Evolutionary conservation across 2,888 invertebrate species (phyloP).

Genomic region (Ceramica pisi): DNA sequence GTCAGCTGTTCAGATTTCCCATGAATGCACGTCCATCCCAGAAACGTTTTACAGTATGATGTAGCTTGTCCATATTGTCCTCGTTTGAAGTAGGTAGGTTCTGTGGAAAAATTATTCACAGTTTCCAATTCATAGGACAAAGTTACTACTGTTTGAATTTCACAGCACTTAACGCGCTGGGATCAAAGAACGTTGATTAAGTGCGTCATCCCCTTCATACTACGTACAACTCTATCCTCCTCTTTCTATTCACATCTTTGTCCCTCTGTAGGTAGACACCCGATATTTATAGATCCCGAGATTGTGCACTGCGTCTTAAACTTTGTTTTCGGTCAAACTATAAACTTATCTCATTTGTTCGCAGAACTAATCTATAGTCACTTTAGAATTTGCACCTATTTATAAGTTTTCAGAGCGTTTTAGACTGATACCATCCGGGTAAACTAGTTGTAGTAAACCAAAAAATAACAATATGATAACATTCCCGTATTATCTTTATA

Average conservation of each 20-base stretch:
- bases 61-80: slow-evolving; percentile 9
- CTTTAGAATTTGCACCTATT: not conserved
- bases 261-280: slow-evolving; percentile 15
- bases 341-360: not conserved
- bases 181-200: slow-evolving; percentile 59
- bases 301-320: slow-evolving; percentile 9
- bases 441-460: not conserved
- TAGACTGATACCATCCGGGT: slow-evolving; percentile 5
- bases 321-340: not conserved
- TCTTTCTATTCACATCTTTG: slow-evolving; percentile 35
- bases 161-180: slow-evolving; percentile 34
- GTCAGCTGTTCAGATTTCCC: too few species aligned
- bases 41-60: not conserved
- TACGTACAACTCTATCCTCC: slow-evolving; percentile 21
- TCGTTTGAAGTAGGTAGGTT: slow-evolving; percentile 7
- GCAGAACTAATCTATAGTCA: not conserved
- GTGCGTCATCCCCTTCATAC: slow-evolving; percentile 52
- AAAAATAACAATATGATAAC: slow-evolving; percentile 18
- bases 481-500: slow-evolving; percentile 13
- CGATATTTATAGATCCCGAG: slow-evolving; percentile 41
- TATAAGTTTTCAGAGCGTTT: not conserved
- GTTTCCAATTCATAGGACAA: slow-evolving; percentile 12
- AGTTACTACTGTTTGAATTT: slow-evolving; percentile 33
- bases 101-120: slow-evolving; percentile 30
- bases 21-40: not conserved